Evolutionary conservation across 2,797 vertebrate genomes (phyloP), one percentile per base, ranked within the genome.

Genomic region (Merluccius polli): DNA sequence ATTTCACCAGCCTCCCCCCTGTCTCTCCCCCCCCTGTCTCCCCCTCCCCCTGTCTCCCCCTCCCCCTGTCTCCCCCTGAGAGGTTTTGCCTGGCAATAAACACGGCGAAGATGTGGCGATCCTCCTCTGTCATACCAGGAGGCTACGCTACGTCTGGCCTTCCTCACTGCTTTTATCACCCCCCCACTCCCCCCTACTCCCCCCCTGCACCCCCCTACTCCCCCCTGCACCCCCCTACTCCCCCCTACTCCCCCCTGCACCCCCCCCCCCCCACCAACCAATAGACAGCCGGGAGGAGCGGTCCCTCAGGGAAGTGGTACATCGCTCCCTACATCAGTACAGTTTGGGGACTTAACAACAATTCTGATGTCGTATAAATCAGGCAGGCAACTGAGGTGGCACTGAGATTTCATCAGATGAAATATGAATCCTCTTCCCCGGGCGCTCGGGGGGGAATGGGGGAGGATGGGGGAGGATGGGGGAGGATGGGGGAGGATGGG

Each of bases 91-190:
- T 78, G 21, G 48, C 52, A 81, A 76, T 52, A 71, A 52, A 24
- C 83, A 73, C 80, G 69, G 11, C 15, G 2, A 78, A 85, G 87
- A 91, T 88, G 88, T 88, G 82, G 70, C 76, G 84, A 91, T 91
- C 87, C 85, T 87, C 90, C 89, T 88, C 83, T 82, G 77, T 80
- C 36, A 78, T 81, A 90, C 90, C 87, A 84, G 81, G 18, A 87
- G 79, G 67, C 81, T 86, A 41, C 77, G 78, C 84, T 78, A 86
- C 83, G 72, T 81, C 67, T 74, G 75, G 77, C 75, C 76, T 79
- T 32, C 73, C 65, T 73, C 44, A 9, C 10, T 30, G 21, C 59
- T 75, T 36, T 38, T 69, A 65, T 65, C 59, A 48, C 18, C 44
- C 44, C 3, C 63, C 63, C 63, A 35, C 33, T 3, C 3, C 33